Evolutionary conservation across 2,797 vertebrate species (phyloP).

Genomic region (Meriones psammophilus): DNA sequence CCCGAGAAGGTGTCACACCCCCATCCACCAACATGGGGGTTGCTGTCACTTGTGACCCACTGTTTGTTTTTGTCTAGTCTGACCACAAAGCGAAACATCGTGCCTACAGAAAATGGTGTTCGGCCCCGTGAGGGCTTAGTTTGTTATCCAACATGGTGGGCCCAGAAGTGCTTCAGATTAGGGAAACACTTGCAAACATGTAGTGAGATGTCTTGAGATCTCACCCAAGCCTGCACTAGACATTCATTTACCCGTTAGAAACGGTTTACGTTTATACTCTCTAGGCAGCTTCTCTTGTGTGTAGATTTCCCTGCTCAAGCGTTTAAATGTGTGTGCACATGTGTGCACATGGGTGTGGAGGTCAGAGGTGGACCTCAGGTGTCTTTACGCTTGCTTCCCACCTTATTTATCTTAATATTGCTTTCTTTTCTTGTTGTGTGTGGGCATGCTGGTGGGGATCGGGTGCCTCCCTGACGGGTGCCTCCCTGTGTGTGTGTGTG

Average conservation of each 20-base stretch:
- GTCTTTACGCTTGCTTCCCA: neutral
- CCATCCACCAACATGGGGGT: rapidly evolving
- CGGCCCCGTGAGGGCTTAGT: neutral
- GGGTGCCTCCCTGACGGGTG: no score
- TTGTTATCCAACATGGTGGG: neutral
- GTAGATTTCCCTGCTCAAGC: neutral
- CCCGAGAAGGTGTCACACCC: rapidly evolving
- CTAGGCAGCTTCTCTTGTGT: neutral
- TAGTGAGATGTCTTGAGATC: neutral
- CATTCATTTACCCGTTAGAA: neutral
- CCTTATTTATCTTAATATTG: neutral
- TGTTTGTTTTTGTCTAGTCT: neutral
- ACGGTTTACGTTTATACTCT: neutral
- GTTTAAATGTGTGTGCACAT: neutral
- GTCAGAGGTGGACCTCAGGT: neutral
- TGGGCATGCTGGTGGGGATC: neutral
- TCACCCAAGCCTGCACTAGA: neutral
- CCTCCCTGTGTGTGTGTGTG: no score
- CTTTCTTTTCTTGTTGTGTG: neutral
- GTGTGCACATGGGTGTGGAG: neutral
- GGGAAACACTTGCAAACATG: neutral
- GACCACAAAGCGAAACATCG: neutral
- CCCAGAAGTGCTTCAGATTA: neutral
- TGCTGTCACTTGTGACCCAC: neutral
- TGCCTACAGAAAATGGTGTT: neutral